Evolutionary conservation across 2,888 invertebrate genomes (phyloP).

Genomic region (Tetragnatha montana): DNA sequence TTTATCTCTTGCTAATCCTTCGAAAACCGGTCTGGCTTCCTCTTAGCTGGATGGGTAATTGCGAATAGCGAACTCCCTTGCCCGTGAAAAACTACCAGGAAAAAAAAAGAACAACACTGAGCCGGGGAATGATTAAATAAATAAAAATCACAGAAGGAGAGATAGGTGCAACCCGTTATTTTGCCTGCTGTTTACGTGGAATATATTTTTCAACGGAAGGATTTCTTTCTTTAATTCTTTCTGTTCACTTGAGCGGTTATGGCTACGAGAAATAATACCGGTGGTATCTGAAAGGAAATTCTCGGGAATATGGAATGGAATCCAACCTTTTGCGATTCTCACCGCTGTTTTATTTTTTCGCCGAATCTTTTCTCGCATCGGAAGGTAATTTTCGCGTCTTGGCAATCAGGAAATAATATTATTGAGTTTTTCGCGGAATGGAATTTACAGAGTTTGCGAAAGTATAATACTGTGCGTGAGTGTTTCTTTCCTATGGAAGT

Average conservation of each 20-base stretch:
- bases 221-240: neutral
- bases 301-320: neutral
- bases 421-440: neutral
- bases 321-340: neutral
- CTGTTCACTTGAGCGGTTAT: neutral
- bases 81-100: conserved; percentile 31
- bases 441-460: neutral
- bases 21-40: conserved; percentile 56
- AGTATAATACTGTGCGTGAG: neutral
- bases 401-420: neutral
- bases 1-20: conserved; percentile 36
- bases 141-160: neutral
- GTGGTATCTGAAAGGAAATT: neutral
- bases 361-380: neutral
- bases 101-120: conserved; percentile 20
- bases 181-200: conserved; percentile 19
- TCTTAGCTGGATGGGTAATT: conserved; percentile 42
- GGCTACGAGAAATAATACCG: neutral
- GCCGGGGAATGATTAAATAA: conserved; percentile 14
- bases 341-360: neutral
- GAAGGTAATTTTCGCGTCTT: neutral
- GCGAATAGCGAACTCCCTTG: conserved; percentile 32
- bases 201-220: neutral
- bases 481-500: neutral
- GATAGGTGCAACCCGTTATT: conserved; percentile 51